Base-by-base conservation (phyloP, 2,888 invertebrate species). In the Diogma glabrata region DNA sequence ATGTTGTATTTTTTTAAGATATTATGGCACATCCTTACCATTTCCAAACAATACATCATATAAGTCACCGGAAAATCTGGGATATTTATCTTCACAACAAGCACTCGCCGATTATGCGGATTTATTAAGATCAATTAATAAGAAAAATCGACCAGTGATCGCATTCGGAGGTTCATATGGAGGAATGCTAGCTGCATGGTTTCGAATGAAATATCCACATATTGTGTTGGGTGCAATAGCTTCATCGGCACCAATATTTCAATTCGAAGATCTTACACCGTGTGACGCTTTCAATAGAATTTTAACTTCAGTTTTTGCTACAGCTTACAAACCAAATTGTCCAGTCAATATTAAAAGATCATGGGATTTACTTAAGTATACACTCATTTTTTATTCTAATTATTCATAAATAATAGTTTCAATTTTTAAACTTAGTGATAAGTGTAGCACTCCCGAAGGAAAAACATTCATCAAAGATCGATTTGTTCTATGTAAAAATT, bases 101-200 rank as follows among this genome's bases (percentile, higher is more conserved):
- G 94, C 96, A 1, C 72, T 99, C 54, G 94, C 91, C 0, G 97
- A 99, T 73, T 99, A 82, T 67, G 90, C 89, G 0, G 77, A 81
- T 51, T 72, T 97, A 38, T 76, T 97, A 33, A 71, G 59, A 1
- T 70, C 77, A 61, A 59, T 59, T 12, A 57, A 59, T 16, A 62
- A 60, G 0, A 52, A 71, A 10, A 64, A 72, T 51, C 78, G 83
- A 60, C 87, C 92, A 0, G 89, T 96, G 5, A 82, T 97, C 57
- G 87, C 87, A 2, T 81, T 83, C 66, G 83, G 83, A 52, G 83
- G 97, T 0, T 95, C 94, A 0, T 97, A 99, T 66, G 97, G 97
- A 1, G 97, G 97, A 23, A 97, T 99, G 97, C 70, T 99, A 23
- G 78, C 96, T 1, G 88, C 96, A 0, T 99, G 96, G 88, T 78